These are phyloP conservation scores for Ochropleura plecta DNA, from an alignment of 2,888 invertebrate genomes.

Conservation along the genomic window DNA sequence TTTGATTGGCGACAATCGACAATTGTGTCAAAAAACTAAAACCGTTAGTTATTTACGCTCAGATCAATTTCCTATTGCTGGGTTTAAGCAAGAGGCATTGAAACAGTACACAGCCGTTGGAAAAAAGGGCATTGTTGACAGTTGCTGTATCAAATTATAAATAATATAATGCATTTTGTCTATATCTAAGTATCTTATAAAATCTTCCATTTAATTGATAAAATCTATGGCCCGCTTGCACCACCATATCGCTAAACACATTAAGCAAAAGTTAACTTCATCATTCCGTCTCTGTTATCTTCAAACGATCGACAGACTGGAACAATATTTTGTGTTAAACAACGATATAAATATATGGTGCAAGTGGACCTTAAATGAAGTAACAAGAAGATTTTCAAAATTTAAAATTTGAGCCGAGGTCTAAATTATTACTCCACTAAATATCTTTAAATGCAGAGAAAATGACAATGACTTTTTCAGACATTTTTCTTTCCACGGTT, in stretches of 20 bases:
- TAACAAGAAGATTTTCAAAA: neutral
- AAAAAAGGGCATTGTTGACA: neutral
- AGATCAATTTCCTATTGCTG: constrained; percentile 38
- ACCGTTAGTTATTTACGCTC: constrained; percentile 49
- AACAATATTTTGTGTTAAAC: neutral
- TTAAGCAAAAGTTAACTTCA: neutral
- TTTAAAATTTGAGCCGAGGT: neutral
- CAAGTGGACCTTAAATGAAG: neutral
- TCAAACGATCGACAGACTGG: neutral
- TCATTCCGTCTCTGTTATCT: neutral
- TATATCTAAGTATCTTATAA: neutral
- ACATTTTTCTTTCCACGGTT: constrained; percentile 37
- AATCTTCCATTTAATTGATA: neutral
- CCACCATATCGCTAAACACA: neutral
- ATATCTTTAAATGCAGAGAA: constrained; percentile 4
- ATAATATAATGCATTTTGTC: neutral
- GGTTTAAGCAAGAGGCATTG: constrained; percentile 26
- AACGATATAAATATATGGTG: neutral
- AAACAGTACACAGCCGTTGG: constrained; percentile 21
- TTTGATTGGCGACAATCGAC: constrained; percentile 29
- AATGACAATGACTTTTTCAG: neutral
- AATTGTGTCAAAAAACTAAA: constrained; percentile 40
- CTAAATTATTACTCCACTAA: neutral
- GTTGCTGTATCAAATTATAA: neutral
- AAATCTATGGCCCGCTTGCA: neutral